phyloP scores from a whole-genome alignment of 2,888 invertebrate species.

The Dasypogon diadema region DNA sequence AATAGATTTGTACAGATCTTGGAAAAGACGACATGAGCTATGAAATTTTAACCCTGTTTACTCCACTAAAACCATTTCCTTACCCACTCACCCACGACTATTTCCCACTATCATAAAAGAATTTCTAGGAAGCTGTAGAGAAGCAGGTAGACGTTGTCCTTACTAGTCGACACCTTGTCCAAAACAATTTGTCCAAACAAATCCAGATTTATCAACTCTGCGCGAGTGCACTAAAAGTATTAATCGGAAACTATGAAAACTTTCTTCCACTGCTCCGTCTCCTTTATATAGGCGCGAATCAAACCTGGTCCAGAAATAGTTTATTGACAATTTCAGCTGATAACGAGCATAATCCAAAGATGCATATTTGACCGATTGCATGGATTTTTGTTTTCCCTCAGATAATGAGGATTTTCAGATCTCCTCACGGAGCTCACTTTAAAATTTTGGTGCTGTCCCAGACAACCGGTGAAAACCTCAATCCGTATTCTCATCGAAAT shows the following conservation, averaged over 20 bases:
- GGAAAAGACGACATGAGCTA: too few species aligned
- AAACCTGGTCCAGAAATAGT: too few species aligned
- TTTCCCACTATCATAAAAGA: conserved; percentile 20
- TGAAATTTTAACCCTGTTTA: too few species aligned
- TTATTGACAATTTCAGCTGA: too few species aligned
- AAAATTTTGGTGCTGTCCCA: not conserved
- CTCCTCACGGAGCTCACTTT: not conserved
- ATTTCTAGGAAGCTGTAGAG: conserved; percentile 20
- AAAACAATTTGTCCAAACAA: not conserved
- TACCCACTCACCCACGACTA: not conserved
- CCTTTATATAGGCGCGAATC: too few species aligned
- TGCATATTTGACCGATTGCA: not conserved
- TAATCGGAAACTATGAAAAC: too few species aligned
- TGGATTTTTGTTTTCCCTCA: not conserved
- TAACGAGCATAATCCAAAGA: too few species aligned
- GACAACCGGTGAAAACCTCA: not conserved
- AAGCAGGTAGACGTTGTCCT: not conserved
- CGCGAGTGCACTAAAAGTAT: too few species aligned
- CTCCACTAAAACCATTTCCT: not conserved
- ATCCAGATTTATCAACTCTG: too few species aligned
- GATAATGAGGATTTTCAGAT: not conserved
- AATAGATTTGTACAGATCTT: too few species aligned
- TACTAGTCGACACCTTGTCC: not conserved
- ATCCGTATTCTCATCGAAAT: not conserved
- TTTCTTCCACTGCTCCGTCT: too few species aligned